Base-by-base conservation (phyloP, 2,888 invertebrate genomes). In the Aricia artaxerxes region DNA sequence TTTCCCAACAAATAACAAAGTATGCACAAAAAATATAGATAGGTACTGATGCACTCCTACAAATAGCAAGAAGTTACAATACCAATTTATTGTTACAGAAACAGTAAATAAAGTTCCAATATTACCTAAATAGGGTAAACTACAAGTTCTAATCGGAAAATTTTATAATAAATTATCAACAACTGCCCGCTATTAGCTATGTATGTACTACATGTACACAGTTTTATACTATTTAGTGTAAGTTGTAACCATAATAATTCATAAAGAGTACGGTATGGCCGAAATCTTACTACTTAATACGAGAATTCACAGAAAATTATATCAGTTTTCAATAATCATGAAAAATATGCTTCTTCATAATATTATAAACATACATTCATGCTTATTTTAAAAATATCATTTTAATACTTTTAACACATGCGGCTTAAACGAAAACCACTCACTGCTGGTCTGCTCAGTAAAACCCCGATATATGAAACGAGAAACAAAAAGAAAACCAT, bases 401-500 rank as follows among this genome's bases (percentile, higher is more conserved):
- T 64, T 31, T 64, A 35, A 69, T 61, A 16, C 16, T 76, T 61
- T 76, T 76, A 79, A 75, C 49, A 80, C 80, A 77, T 80, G 79
- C 75, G 78, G 5, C n/a, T 69, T 53, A 75, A 76, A 78, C 80
- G 38, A 76, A 78, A 73, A 77, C 78, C 80, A 84, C 83, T 83
- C 79, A 84, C 83, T 72, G 82, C 80, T 73, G 83, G 82, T 78
- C 80, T 82, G 79, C 79, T 79, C 64, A 88, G 84, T 80, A 89
- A 85, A 83, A 88, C 83, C 80, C 87, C 90, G 80, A 90, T 82
- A 80, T 88, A 82, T 81, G 85, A 85, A 83, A 89, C 85, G 86
- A 87, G 86, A 82, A 88, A 81, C 81, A 88, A 85, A 84, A 87
- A 85, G 84, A 88, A 87, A 86, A 88, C 84, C 91, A 92, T 92